Evolutionary conservation across 2,888 invertebrate genomes (phyloP), one percentile per base, ranked within the genome.

Genomic region (Ophion costatus): DNA sequence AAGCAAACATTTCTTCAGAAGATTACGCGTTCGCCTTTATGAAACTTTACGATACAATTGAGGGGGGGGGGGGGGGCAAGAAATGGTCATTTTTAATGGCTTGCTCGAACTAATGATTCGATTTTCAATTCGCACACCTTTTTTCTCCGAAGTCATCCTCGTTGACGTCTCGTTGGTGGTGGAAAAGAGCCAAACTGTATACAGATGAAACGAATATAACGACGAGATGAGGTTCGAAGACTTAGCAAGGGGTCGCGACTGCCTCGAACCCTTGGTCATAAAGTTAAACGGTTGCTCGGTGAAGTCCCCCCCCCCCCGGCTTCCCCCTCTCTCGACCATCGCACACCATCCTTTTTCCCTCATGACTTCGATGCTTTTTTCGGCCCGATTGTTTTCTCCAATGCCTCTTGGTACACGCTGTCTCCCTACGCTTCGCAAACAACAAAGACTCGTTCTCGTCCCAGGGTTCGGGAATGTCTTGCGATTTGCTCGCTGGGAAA

Each of bases 211-310:
- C 76, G 67, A 77, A 67, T 73, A 80, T 80, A 85, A 82, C 63
- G 67, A 85, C 61, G 80, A 80, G 76, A 67, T 20, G 74, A 79
- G 59, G 42, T 76, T 51, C 78, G 45, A 33, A 69, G 80, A 29
- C 75, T 78, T 38, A 45, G 82, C 45, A 38, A 83, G 80, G 79
- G 86, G 87, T 87, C 86, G 84, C 67, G 71, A 71, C 66, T 81
- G 84, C 80, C 74, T 85, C 86, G 84, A 83, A 86, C 82, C 87
- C 75, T 74, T 56, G 83, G 85, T 70, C 83, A 87, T 88, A 88
- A 86, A 86, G 83, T 86, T 87, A 86, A 88, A 87, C 82, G 84
- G 70, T 85, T 80, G 71, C 81, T 82, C 80, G 80, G 83, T 83
- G 77, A 82, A 70, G 78, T 82, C 82, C 42, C 45, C 45, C 63